phyloP scores from a whole-genome alignment of 2,797 vertebrate genomes.

The Siniperca obscura region DNA sequence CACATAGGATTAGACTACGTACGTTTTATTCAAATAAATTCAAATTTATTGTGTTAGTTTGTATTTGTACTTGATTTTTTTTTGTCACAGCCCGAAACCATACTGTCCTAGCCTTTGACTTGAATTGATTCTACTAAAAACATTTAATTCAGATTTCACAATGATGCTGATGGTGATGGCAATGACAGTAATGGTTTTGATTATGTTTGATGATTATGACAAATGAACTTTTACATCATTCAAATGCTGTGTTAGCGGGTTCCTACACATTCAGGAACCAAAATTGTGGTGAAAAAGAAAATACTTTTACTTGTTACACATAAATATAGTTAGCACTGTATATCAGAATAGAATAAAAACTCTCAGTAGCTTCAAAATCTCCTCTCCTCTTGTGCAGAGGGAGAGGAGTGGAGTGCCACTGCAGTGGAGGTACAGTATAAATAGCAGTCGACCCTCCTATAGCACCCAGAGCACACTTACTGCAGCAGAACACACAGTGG shows the following conservation, averaged over 20 bases:
- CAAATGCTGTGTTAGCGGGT: neutral
- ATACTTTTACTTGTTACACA: slow-evolving; percentile 13
- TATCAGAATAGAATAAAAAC: slow-evolving; percentile 22
- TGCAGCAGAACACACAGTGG: slow-evolving; percentile 73
- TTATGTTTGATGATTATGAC: neutral
- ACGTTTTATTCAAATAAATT: neutral
- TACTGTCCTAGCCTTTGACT: neutral
- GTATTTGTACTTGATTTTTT: neutral
- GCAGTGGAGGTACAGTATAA: slow-evolving; percentile 74
- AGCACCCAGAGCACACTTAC: slow-evolving; percentile 71
- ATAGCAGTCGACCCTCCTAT: slow-evolving; percentile 74
- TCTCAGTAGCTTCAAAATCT: slow-evolving; percentile 36
- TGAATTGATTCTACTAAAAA: neutral
- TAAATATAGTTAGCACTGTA: slow-evolving; percentile 21
- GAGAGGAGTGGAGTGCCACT: slow-evolving; percentile 60
- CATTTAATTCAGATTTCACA: neutral
- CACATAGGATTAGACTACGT: neutral
- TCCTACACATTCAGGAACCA: neutral
- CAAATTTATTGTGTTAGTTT: neutral
- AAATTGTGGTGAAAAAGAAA: neutral
- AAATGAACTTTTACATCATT: neutral
- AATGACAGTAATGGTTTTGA: neutral
- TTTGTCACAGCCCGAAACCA: neutral
- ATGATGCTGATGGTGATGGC: neutral
- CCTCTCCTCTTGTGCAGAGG: slow-evolving; percentile 46